phyloP scores from a whole-genome alignment of 1,140 invertebrate genomes.

The Phortica variegata region DNA sequence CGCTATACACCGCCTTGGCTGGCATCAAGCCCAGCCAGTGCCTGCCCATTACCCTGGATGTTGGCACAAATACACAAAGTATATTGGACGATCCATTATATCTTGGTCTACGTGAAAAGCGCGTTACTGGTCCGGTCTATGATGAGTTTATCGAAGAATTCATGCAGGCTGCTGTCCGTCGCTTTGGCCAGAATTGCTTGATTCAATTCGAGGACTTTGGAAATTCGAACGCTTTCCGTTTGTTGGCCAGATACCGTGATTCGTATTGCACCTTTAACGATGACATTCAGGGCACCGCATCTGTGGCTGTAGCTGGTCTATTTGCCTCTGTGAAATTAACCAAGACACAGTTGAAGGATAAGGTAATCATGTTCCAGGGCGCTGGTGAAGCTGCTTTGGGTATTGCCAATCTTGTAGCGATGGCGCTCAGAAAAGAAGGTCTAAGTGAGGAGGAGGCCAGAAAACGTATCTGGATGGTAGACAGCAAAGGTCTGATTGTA shows the following conservation, averaged over 20 bases:
- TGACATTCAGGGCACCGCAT: slow-evolving; percentile 93
- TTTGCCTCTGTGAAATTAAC: slow-evolving; percentile 82
- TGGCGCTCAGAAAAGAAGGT: slow-evolving; percentile 88
- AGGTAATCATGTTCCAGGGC: slow-evolving; percentile 88
- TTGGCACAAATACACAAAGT: slow-evolving; percentile 87
- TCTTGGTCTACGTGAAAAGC: slow-evolving; percentile 86
- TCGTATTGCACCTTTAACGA: slow-evolving; percentile 95
- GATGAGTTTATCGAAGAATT: slow-evolving; percentile 97
- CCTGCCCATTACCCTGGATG: slow-evolving; percentile 89
- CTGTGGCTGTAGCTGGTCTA: slow-evolving; percentile 90
- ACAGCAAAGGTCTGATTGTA: slow-evolving; percentile 70
- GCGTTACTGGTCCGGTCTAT: slow-evolving; percentile 82
- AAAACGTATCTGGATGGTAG: slow-evolving; percentile 41
- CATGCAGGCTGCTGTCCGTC: slow-evolving; percentile 89
- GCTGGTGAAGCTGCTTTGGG: slow-evolving; percentile 91
- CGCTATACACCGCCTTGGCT: slow-evolving; percentile 90
- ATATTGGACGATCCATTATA: slow-evolving; percentile 91
- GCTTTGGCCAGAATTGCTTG: slow-evolving; percentile 78
- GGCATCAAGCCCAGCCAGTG: slow-evolving; percentile 92
- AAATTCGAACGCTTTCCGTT: slow-evolving; percentile 89
- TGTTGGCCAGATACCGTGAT: slow-evolving; percentile 84
- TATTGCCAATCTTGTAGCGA: slow-evolving; percentile 80
- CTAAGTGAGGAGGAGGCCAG: slow-evolving; percentile 54
- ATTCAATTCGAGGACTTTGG: slow-evolving; percentile 97
- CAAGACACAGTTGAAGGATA: slow-evolving; percentile 75